Percentiles rank a stretch among this genome's conserved stretches.
These are phyloP conservation scores for Hippasteria phrygiana DNA, from an alignment of 53 echinoderm and acorn worm species.

Conservation along the genomic window DNA sequence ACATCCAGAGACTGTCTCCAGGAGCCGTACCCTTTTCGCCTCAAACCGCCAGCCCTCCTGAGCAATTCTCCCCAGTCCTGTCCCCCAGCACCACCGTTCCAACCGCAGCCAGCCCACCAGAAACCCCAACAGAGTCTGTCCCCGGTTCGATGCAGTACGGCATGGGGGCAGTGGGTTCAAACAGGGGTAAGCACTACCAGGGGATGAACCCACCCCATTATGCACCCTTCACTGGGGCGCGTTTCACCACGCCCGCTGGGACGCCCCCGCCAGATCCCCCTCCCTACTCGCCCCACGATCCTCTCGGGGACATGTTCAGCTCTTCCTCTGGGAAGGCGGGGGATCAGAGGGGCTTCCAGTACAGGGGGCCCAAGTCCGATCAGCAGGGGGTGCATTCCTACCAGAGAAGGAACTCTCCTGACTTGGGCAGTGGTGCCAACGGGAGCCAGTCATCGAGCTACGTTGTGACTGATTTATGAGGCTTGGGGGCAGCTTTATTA, in stretches of 20 bases:
- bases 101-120: constrained; percentile 74
- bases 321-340: constrained; percentile 55
- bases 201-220: constrained; percentile 56
- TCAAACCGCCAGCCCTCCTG: constrained; percentile 9
- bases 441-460: constrained; percentile 27
- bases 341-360: constrained; percentile 42
- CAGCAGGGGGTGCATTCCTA: constrained; percentile 34
- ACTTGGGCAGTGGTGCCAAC: not conserved
- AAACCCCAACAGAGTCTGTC: constrained; percentile 63
- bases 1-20: constrained; percentile 85
- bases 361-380: constrained; percentile 13
- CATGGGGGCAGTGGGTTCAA: not conserved
- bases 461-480: constrained; percentile 61
- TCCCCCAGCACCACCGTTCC: constrained; percentile 92
- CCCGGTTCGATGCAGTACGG: not conserved
- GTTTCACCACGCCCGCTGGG: constrained; percentile 22
- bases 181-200: constrained; percentile 10
- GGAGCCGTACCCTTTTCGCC: constrained; percentile 55
- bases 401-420: not conserved
- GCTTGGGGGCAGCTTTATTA: constrained; percentile 4
- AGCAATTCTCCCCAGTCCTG: constrained; percentile 86
- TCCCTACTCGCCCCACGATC: constrained; percentile 95
- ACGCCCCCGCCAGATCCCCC: constrained; percentile 86
- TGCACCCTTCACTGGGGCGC: constrained; percentile 36
- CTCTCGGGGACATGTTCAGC: constrained; percentile 62